Conservation (phyloP, 2,888 invertebrate species). For the Nasonovia ribisnigri region DNA sequence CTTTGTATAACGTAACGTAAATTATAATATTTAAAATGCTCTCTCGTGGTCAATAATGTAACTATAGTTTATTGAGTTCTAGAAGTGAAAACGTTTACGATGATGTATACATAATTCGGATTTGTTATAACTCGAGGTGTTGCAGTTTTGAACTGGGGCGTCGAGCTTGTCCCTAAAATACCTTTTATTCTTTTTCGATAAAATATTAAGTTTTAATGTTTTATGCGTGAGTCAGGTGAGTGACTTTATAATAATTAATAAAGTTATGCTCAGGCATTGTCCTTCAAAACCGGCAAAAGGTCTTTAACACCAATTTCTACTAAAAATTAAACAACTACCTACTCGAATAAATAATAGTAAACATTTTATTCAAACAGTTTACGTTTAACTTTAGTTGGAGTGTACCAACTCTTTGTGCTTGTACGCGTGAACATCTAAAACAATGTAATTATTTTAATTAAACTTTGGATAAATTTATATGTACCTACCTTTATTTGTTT, state of each 20-base stretch:
- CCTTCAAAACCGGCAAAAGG: neutral
- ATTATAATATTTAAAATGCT: no score
- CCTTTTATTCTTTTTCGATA: neutral
- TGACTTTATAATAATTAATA: neutral
- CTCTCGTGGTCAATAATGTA: no score
- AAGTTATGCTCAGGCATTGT: neutral
- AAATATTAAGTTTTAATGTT: neutral
- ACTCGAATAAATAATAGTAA: neutral
- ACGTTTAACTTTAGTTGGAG: neutral
- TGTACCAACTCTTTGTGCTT: neutral
- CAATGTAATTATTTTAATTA: conserved; percentile 43
- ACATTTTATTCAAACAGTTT: neutral
- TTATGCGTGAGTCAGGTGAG: neutral
- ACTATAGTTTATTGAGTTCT: no score
- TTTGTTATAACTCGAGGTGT: no score
- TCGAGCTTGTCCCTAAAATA: no score
- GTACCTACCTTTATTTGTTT: neutral
- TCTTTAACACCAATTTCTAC: neutral
- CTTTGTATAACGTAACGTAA: no score
- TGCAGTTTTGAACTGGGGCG: no score
- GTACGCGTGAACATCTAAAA: neutral
- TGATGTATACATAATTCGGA: no score
- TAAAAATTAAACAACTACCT: neutral
- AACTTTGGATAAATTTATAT: neutral
- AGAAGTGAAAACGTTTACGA: no score